These are phyloP conservation scores for Dugesia japonica DNA, from an alignment of 2,888 invertebrate species.

Conservation along the genomic window DNA sequence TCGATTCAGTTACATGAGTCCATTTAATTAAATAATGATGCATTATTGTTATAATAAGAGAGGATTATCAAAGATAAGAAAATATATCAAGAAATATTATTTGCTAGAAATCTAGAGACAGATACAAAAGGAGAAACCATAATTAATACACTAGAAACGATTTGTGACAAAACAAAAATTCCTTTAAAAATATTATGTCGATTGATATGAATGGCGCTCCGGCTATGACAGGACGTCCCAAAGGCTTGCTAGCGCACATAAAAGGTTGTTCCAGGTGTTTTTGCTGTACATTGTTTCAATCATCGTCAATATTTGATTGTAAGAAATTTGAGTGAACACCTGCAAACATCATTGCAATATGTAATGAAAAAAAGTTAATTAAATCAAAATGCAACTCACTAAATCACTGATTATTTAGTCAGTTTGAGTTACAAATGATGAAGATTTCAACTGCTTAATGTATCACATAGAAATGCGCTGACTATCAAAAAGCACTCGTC, in stretches of 20 bases:
- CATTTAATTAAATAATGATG: not conserved
- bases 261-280: constrained; percentile 7
- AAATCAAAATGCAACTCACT: no score
- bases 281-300: constrained; percentile 22
- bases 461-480: no score
- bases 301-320: constrained; percentile 24
- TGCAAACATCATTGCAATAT: not conserved
- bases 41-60: not conserved
- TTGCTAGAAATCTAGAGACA: constrained; percentile 1
- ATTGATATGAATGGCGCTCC: constrained; percentile 20
- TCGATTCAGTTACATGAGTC: not conserved
- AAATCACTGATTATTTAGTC: no score
- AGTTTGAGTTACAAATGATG: no score
- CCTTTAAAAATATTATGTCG: constrained; percentile 23
- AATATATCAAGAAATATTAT: constrained; percentile 10
- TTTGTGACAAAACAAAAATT: constrained; percentile 17
- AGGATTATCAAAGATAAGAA: constrained; percentile 16
- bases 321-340: constrained; percentile 16
- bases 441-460: no score
- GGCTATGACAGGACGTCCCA: not conserved
- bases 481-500: no score
- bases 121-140: not conserved
- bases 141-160: not conserved
- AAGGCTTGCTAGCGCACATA: not conserved
- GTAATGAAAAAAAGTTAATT: no score